Evolutionary conservation across 2,113 vertebrate species (phyloP).

Genomic region (Protobothrops mucrosquamatus): DNA sequence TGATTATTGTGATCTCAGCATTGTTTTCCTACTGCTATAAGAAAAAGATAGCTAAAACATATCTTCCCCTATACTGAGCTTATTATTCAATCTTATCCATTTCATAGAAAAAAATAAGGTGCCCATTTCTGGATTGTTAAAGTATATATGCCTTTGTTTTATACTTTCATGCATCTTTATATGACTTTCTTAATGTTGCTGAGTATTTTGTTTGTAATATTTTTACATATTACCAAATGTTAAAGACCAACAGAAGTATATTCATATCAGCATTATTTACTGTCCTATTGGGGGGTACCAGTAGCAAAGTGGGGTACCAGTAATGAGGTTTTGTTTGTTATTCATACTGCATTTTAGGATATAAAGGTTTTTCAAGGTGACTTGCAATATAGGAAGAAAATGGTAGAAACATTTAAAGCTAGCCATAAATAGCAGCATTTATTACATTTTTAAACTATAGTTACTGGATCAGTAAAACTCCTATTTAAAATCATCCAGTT

Average conservation of each 20-base stretch:
- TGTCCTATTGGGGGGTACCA: not conserved
- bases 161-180: not conserved
- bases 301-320: not conserved
- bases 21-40: not conserved
- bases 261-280: not conserved
- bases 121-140: not conserved
- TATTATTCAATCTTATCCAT: not conserved
- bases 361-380: not conserved
- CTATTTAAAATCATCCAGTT: not conserved
- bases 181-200: not conserved
- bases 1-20: not conserved
- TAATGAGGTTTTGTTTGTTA: not conserved
- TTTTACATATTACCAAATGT: not conserved
- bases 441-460: not conserved
- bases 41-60: not conserved
- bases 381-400: not conserved
- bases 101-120: not conserved
- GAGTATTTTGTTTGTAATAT: not conserved
- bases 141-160: not conserved
- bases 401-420: no score
- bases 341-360: not conserved
- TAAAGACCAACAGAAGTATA: not conserved
- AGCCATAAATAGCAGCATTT: not conserved
- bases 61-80: not conserved
- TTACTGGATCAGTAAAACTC: not conserved